These are phyloP conservation scores for Trachemys scripta DNA, from an alignment of 2,113 vertebrate species.

Conservation along the genomic window DNA sequence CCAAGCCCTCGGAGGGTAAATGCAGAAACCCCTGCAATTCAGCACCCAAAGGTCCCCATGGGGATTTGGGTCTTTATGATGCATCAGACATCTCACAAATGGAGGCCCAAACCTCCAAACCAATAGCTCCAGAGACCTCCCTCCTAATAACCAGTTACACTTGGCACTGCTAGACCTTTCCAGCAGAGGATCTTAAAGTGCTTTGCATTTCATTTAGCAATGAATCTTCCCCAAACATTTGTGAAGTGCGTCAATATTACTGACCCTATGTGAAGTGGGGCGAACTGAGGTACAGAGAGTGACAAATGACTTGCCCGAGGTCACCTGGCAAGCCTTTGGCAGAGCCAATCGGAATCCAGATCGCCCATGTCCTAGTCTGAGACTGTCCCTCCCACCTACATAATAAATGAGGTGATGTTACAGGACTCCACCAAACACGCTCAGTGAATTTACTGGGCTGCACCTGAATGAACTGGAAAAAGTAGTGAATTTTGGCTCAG, in stretches of 20 bases:
- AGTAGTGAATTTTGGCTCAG: background rate
- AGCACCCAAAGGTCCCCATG: accelerated
- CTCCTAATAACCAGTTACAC: background rate
- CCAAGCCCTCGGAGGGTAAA: accelerated
- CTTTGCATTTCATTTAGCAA: accelerated
- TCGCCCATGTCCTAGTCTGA: background rate
- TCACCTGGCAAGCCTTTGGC: background rate
- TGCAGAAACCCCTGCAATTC: no score
- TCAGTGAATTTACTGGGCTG: accelerated
- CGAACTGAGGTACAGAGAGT: background rate
- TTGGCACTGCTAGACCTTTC: background rate
- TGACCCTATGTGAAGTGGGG: accelerated
- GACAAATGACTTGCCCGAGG: background rate
- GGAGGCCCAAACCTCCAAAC: background rate
- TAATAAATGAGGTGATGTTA: accelerated
- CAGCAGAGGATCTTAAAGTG: background rate
- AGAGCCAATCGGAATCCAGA: background rate
- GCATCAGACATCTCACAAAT: accelerated
- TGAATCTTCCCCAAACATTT: background rate
- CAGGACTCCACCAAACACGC: background rate
- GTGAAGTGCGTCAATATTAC: background rate
- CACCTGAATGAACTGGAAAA: accelerated
- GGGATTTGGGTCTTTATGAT: background rate
- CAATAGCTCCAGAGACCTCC: background rate
- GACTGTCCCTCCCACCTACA: background rate